Base-by-base conservation (phyloP, 2,888 invertebrate genomes). In the Heliconius charithonia region DNA sequence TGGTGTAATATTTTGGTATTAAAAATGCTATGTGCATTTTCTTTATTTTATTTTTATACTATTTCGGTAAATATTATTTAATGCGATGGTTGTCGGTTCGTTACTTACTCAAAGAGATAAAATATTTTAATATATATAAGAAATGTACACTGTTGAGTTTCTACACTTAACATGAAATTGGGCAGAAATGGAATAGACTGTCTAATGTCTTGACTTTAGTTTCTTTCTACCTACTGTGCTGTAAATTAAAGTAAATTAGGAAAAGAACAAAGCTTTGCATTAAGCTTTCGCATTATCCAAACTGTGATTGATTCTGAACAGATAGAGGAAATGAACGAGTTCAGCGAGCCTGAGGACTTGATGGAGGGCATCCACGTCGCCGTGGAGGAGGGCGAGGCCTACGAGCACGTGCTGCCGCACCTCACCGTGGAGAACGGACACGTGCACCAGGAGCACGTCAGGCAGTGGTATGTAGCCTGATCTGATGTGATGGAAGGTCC, bases 321-420 rank as follows among this genome's bases (percentile, higher is more conserved):
- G 88, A 83, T 95, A 81, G 95, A 96, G 70, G 96, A 96, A 81
- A 96, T 97, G 86, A 96, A 96, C 82, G 98, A 98, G 89, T 98
- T 98, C 89, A 97, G 97, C 83, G 98, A 98, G 85, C 97, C 97
- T 0, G 98, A 98, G 89, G 98, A 98, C 90, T 96, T 98, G 90
- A 97, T 98, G 96, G 98, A 97, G 86, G 98, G 98, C 71, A 97
- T 98, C 85, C 96, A 97, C 84, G 97, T 97, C 83, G 96, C 97
- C 22, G 97, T 97, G 83, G 96, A 96, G 85, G 96, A 87, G 67
- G 87, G 81, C 62, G 87, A 85, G 1, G 89, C 97, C 10, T 74
- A 74, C 65, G 63, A 65, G 41, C 63, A 74, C 41, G 41, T 63
- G 69, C 92, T 93, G 84, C 94, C 94, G 67, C 92, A 92, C 81